Evolutionary conservation across 1,140 invertebrate genomes (phyloP).

Genomic region (Trigoniulus corallinus): DNA sequence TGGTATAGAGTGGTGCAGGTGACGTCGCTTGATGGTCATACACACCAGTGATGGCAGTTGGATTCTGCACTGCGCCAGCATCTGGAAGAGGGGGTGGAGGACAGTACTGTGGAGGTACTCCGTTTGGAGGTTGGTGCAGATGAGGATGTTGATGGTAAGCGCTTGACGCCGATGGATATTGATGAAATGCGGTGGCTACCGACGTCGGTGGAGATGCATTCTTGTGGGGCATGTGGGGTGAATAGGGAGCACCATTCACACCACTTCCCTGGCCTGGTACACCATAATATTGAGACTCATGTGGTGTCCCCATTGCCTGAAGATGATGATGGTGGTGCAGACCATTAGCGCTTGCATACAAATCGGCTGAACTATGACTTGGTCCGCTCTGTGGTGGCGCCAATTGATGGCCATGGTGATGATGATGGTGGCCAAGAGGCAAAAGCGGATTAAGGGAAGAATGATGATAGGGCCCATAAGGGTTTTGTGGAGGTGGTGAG

Average conservation of each 20-base stretch:
- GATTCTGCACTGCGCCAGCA: constrained; percentile 23
- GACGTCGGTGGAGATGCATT: constrained; percentile 14
- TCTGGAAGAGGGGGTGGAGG: too few relatives aligned
- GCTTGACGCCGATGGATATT: background rate
- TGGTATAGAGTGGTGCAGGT: constrained; percentile 1
- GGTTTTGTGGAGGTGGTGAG: background rate
- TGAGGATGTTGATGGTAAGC: constrained; percentile 12
- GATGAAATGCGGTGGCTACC: constrained; percentile 7
- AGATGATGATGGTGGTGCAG: constrained; percentile 13
- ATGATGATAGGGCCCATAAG: background rate
- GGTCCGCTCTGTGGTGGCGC: constrained; percentile 40
- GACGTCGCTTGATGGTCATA: constrained; percentile 27
- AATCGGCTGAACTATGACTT: too few relatives aligned
- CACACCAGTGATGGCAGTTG: constrained; percentile 15
- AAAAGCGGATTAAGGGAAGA: background rate
- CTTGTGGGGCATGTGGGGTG: constrained; percentile 16
- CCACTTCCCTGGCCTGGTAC: constrained; percentile 14
- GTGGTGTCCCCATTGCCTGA: constrained; percentile 11
- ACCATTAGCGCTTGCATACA: constrained; percentile 13
- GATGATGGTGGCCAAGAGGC: background rate
- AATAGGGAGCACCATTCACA: constrained; percentile 16
- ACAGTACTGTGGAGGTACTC: constrained; percentile 14
- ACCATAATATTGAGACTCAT: constrained; percentile 16
- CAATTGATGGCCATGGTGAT: constrained; percentile 23
- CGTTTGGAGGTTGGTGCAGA: constrained; percentile 7